phyloP scores from a whole-genome alignment of 2,113 vertebrate genomes.

The Tiliqua scincoides region DNA sequence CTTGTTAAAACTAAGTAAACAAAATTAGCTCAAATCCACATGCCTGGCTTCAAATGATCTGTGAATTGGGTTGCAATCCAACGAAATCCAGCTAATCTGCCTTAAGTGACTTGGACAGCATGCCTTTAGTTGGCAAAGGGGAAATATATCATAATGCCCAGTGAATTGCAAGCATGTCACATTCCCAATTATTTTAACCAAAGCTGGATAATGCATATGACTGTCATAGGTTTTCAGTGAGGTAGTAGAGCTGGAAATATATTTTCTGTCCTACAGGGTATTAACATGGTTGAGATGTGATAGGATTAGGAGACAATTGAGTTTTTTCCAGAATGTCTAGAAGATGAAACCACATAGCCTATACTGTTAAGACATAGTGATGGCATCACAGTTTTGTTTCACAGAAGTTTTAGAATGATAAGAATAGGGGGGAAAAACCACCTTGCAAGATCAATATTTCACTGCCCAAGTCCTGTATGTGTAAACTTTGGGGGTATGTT shows the following conservation, averaged over 20 bases:
- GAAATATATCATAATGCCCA: not conserved
- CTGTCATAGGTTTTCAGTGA: not conserved
- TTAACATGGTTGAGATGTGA: not conserved
- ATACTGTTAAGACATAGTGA: constrained; percentile 32
- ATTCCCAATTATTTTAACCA: not conserved
- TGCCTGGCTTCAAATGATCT: not conserved
- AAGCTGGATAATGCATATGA: not conserved
- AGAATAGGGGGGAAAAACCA: constrained; percentile 52
- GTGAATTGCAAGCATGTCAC: not conserved
- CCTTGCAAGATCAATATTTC: constrained; percentile 45
- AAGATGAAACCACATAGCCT: constrained; percentile 58
- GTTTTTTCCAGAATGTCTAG: constrained; percentile 52
- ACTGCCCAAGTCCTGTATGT: not conserved
- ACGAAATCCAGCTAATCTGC: not conserved
- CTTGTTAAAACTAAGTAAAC: not conserved
- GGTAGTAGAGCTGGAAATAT: not conserved
- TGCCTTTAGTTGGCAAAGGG: not conserved
- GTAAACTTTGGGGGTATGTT: constrained; percentile 50
- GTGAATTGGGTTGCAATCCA: not conserved
- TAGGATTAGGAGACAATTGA: constrained; percentile 36
- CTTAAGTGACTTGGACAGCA: not conserved
- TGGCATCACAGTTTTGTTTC: constrained; percentile 59
- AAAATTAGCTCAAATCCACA: constrained; percentile 8
- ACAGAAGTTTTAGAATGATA: constrained; percentile 45
- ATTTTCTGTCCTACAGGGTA: not conserved